These are phyloP conservation scores for Chymomyza amoena DNA, from an alignment of 2,888 invertebrate species.

Conservation along the genomic window DNA sequence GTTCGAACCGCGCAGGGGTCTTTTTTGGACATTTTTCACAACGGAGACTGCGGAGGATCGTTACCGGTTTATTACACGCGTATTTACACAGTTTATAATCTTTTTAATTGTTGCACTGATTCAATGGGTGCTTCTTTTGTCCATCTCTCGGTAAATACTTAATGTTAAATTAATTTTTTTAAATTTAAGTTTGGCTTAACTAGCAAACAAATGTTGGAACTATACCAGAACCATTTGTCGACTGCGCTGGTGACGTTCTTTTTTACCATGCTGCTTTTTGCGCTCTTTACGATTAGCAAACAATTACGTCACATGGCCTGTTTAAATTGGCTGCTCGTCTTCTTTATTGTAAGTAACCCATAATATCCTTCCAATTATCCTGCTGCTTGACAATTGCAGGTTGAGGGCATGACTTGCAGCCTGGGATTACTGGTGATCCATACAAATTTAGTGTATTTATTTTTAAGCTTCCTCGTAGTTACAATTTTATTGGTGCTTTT, in stretches of 20 bases:
- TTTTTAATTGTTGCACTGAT: conserved; percentile 17
- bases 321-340: not conserved
- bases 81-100: not conserved
- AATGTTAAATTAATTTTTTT: no score
- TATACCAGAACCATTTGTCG: conserved; percentile 5
- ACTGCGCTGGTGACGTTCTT: conserved; percentile 34
- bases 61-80: conserved; percentile 12
- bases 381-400: not conserved
- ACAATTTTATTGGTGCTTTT: conserved; percentile 17
- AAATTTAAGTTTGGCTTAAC: not conserved
- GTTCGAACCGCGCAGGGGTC: conserved; percentile 29
- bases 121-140: conserved; percentile 34
- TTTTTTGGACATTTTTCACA: conserved; percentile 18
- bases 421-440: conserved; percentile 13
- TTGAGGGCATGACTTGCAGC: conserved; percentile 33
- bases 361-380: not conserved
- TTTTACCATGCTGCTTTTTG: not conserved
- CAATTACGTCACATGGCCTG: not conserved
- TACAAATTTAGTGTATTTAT: not conserved
- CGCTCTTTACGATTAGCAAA: not conserved
- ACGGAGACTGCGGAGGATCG: conserved; percentile 26
- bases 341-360: not conserved
- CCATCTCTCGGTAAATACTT: conserved; percentile 21
- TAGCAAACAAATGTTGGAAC: not conserved
- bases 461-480: conserved; percentile 20